Conservation (phyloP, 2,888 invertebrate species). For the Pteria penguin region DNA sequence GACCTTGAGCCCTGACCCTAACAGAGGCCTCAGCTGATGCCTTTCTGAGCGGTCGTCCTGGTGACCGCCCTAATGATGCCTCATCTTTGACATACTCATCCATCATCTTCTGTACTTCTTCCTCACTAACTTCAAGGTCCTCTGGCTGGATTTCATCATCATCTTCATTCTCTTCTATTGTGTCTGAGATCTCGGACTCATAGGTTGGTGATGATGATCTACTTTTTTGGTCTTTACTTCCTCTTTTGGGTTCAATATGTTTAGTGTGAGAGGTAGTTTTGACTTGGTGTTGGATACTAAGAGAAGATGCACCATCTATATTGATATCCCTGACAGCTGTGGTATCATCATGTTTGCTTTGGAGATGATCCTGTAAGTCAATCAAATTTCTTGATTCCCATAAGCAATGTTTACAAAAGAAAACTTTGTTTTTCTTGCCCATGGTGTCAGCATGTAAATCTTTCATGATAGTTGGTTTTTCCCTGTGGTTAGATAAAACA, state of each 20-base stretch:
- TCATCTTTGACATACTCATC: constrained; percentile 49
- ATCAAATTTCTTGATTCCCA: constrained; percentile 58
- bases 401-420: constrained; percentile 60
- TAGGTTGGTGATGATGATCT: constrained; percentile 5
- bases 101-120: constrained; percentile 52
- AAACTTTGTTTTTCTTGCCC: constrained; percentile 48
- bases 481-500: constrained; percentile 55
- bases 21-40: constrained; percentile 55
- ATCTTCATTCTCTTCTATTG: constrained; percentile 28
- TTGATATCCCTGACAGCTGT: background rate
- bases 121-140: constrained; percentile 42
- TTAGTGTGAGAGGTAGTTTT: background rate
- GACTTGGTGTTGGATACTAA: background rate
- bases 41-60: constrained; percentile 48
- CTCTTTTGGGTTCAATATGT: background rate
- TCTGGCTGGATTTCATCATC: constrained; percentile 34
- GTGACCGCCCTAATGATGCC: constrained; percentile 29
- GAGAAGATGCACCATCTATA: constrained; percentile 3
- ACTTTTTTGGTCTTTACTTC: background rate
- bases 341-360: constrained; percentile 46
- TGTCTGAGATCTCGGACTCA: constrained; percentile 24
- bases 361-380: constrained; percentile 51
- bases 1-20: constrained; percentile 43
- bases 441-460: constrained; percentile 49
- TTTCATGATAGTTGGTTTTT: constrained; percentile 50